These are phyloP conservation scores for Terrapene triunguis DNA, from an alignment of 2,113 vertebrate genomes.

Conservation along the genomic window DNA sequence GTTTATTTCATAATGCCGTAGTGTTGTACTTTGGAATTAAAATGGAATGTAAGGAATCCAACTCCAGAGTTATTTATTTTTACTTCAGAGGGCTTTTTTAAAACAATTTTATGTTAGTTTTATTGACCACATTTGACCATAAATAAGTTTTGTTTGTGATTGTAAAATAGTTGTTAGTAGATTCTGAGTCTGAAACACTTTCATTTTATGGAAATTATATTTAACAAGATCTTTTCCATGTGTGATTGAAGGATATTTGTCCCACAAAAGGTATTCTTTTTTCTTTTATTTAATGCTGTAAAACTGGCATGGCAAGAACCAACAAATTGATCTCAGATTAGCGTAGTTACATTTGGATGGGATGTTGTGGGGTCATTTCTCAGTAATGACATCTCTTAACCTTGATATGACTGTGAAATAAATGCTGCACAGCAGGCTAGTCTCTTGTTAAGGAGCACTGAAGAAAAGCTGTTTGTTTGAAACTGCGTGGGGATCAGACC, in stretches of 20 bases:
- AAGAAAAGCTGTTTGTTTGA: slow-evolving; percentile 73
- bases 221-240: neutral
- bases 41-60: slow-evolving; percentile 91
- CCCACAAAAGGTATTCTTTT: slow-evolving; percentile 32
- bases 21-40: slow-evolving; percentile 91
- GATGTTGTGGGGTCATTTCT: slow-evolving; percentile 35
- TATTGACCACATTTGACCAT: slow-evolving; percentile 1
- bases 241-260: neutral
- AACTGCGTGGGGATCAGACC: slow-evolving; percentile 65
- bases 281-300: neutral
- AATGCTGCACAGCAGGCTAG: slow-evolving; percentile 44
- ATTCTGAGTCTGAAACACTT: neutral
- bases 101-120: slow-evolving; percentile 38
- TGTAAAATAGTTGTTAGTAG: neutral
- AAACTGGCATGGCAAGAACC: neutral
- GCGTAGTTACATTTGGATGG: slow-evolving; percentile 46
- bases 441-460: slow-evolving; percentile 47
- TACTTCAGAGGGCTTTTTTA: slow-evolving; percentile 54
- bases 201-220: slow-evolving; percentile 8
- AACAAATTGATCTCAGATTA: neutral
- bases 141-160: slow-evolving; percentile 28
- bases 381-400: slow-evolving; percentile 58
- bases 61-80: slow-evolving; percentile 76
- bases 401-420: slow-evolving; percentile 37
- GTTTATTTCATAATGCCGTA: slow-evolving; percentile 93